phyloP scores from a whole-genome alignment of 2,797 vertebrate genomes.

The Agapornis canus region DNA sequence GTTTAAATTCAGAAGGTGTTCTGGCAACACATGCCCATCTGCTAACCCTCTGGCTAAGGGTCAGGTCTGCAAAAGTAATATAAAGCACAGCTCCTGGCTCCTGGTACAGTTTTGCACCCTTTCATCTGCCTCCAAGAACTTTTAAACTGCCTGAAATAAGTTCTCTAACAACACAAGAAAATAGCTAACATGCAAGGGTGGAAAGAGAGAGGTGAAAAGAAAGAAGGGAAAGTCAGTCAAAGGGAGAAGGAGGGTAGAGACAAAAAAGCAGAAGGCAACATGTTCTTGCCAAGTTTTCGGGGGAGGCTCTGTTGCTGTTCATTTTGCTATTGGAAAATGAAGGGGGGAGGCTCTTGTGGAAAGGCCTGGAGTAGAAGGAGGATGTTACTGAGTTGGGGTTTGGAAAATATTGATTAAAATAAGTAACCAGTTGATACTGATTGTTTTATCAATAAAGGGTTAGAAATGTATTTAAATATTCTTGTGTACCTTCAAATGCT shows the following conservation, averaged over 20 bases:
- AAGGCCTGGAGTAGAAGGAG: not conserved
- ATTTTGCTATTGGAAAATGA: not conserved
- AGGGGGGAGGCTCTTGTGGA: not conserved
- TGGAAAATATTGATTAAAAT: not conserved
- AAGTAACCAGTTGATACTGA: not conserved
- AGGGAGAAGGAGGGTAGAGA: not conserved
- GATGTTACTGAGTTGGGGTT: not conserved
- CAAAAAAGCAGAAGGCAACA: not conserved
- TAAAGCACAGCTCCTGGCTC: not conserved
- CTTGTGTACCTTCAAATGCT: not conserved
- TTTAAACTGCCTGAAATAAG: not conserved
- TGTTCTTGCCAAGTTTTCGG: fast-evolving
- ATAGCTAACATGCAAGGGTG: not conserved
- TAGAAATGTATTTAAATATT: not conserved
- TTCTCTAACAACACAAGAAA: not conserved
- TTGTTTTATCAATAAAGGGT: not conserved
- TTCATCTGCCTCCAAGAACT: not conserved
- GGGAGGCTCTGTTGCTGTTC: not conserved
- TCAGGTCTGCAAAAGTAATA: not conserved
- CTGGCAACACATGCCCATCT: not conserved
- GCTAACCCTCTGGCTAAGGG: not conserved
- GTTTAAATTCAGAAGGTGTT: slow-evolving; percentile 7
- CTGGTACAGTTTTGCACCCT: not conserved
- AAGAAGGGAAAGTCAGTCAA: not conserved
- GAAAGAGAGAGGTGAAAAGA: not conserved